Evolutionary conservation across 2,113 vertebrate species (phyloP).

Genomic region (Burhinus bistriatus): DNA sequence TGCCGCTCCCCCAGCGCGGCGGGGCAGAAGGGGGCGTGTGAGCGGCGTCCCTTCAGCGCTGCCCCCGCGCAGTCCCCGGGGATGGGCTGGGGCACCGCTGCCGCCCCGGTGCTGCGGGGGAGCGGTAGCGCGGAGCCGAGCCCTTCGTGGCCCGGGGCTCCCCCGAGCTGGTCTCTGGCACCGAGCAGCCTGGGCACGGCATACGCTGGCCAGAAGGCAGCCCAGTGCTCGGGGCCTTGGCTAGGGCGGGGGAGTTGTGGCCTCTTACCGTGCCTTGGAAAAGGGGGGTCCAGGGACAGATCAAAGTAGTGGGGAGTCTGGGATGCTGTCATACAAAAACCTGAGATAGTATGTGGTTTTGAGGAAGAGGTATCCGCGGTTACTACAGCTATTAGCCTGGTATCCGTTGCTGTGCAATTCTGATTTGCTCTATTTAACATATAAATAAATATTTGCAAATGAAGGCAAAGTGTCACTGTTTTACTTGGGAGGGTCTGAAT

Average conservation of each 20-base stretch:
- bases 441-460: neutral
- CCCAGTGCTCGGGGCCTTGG: neutral
- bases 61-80: neutral
- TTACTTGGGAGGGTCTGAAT: neutral
- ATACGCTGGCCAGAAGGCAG: neutral
- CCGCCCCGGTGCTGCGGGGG: neutral
- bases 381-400: neutral
- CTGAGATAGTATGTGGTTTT: neutral
- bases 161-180: neutral
- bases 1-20: too few species aligned
- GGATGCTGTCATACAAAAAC: fast-evolving
- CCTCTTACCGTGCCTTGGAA: neutral
- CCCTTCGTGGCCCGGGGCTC: neutral
- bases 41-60: neutral
- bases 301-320: fast-evolving
- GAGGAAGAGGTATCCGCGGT: neutral
- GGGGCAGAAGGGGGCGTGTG: neutral
- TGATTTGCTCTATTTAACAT: neutral
- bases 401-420: neutral
- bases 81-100: neutral
- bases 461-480: neutral
- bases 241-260: neutral
- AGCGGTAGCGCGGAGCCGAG: neutral
- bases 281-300: neutral
- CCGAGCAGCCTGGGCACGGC: neutral